phyloP scores from a whole-genome alignment of 2,797 vertebrate species.

The Takifugu rubripes region DNA sequence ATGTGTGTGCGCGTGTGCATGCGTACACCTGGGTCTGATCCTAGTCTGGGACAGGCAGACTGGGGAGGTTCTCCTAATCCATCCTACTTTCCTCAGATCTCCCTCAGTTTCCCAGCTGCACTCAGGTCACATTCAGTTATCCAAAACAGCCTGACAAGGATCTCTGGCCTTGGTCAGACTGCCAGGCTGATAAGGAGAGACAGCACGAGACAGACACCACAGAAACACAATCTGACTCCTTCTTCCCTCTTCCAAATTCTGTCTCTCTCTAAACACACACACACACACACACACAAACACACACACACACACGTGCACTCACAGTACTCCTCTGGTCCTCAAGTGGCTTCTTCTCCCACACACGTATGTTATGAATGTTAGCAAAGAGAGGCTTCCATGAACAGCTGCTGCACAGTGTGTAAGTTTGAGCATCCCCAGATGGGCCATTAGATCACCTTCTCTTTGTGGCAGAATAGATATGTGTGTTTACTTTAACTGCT shows the following conservation, averaged over 20 bases:
- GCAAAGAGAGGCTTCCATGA: constrained; percentile 5
- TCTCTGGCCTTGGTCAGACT: constrained; percentile 65
- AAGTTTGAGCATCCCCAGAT: constrained; percentile 43
- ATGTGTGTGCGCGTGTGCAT: constrained; percentile 8
- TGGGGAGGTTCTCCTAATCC: constrained; percentile 65
- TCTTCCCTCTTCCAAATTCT: constrained; percentile 16
- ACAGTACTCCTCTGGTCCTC: constrained; percentile 8
- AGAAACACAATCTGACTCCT: constrained; percentile 21
- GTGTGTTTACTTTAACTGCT: not conserved
- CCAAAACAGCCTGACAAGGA: constrained; percentile 51
- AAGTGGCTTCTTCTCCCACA: constrained; percentile 29
- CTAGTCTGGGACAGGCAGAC: constrained; percentile 50
- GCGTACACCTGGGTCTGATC: constrained; percentile 63
- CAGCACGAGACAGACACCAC: constrained; percentile 43
- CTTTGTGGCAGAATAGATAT: not conserved
- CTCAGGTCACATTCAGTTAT: constrained; percentile 55
- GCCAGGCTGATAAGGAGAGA: constrained; percentile 58
- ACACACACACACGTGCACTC: constrained; percentile 11
- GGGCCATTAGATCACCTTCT: constrained; percentile 29
- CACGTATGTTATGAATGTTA: constrained; percentile 20
- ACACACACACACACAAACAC: constrained; percentile 8
- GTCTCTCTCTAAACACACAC: constrained; percentile 8
- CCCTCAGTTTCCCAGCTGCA: constrained; percentile 47
- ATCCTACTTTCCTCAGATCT: constrained; percentile 61
- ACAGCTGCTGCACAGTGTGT: constrained; percentile 16